Conservation (phyloP, 2,113 vertebrate species). For the Xiphophorus couchianus region DNA sequence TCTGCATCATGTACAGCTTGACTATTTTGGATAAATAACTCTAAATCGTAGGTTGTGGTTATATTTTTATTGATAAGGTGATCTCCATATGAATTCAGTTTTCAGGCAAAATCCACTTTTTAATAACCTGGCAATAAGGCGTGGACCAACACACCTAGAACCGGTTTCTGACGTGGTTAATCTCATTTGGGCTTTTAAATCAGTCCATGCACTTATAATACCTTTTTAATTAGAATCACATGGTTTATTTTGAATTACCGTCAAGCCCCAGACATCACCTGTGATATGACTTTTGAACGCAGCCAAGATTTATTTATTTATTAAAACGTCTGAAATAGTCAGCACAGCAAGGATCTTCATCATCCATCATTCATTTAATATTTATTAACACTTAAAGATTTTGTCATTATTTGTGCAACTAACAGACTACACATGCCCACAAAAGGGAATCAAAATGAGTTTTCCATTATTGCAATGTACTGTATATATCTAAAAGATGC, state of each 20-base stretch:
- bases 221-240: slow-evolving; percentile 40
- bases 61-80: not conserved
- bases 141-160: slow-evolving; percentile 3
- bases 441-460: too few species aligned
- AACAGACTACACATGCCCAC: too few species aligned
- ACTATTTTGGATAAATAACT: not conserved
- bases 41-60: not conserved
- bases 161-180: not conserved
- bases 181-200: slow-evolving; percentile 21
- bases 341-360: slow-evolving; percentile 1
- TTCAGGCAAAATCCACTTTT: not conserved
- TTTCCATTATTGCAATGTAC: too few species aligned
- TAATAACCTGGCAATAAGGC: slow-evolving; percentile 5
- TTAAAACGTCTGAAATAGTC: slow-evolving; percentile 4
- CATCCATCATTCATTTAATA: slow-evolving; percentile 7
- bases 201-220: slow-evolving; percentile 25
- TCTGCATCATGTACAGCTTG: not conserved
- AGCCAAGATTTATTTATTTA: not conserved
- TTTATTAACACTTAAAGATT: not conserved
- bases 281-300: slow-evolving; percentile 22
- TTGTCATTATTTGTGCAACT: too few species aligned
- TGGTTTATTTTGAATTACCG: slow-evolving; percentile 28
- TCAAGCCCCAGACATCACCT: slow-evolving; percentile 23
- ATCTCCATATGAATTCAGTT: slow-evolving; percentile 24
- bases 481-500: not conserved